phyloP scores from a whole-genome alignment of 2,797 vertebrate species.

The Lagorchestes hirsutus region DNA sequence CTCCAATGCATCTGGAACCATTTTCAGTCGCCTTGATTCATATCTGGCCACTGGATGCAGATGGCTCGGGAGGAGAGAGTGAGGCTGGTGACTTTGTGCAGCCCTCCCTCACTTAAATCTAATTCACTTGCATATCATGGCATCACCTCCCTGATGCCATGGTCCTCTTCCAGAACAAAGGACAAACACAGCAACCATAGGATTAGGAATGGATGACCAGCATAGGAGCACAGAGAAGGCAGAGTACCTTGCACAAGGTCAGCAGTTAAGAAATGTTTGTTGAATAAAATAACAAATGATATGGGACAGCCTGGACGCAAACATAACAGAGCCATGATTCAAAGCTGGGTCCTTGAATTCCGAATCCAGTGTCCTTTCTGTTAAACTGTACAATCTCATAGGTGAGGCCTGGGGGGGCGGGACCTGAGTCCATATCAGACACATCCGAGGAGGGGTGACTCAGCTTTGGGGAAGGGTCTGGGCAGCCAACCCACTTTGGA shows the following conservation, averaged over 20 bases:
- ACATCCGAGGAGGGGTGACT: not conserved
- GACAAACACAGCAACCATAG: not conserved
- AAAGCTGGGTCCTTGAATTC: not conserved
- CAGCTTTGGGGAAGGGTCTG: not conserved
- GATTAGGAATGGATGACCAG: not conserved
- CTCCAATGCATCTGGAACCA: too few relatives aligned
- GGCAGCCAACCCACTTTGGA: not conserved
- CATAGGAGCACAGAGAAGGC: not conserved
- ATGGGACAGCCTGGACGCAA: not conserved
- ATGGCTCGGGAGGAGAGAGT: too few relatives aligned
- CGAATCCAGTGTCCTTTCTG: not conserved
- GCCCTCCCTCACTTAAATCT: too few relatives aligned
- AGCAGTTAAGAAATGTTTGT: too few relatives aligned
- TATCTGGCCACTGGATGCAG: too few relatives aligned
- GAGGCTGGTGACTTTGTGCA: too few relatives aligned
- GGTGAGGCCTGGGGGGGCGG: not conserved
- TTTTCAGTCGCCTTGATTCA: too few relatives aligned
- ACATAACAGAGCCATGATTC: not conserved
- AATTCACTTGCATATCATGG: too few relatives aligned
- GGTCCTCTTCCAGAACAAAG: too few relatives aligned
- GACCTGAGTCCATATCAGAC: not conserved
- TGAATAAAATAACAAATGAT: not conserved
- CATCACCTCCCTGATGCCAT: too few relatives aligned
- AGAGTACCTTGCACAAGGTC: not conserved
- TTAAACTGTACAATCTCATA: not conserved